phyloP scores from a whole-genome alignment of 2,797 vertebrate species.

The Macropus fuliginosus region DNA sequence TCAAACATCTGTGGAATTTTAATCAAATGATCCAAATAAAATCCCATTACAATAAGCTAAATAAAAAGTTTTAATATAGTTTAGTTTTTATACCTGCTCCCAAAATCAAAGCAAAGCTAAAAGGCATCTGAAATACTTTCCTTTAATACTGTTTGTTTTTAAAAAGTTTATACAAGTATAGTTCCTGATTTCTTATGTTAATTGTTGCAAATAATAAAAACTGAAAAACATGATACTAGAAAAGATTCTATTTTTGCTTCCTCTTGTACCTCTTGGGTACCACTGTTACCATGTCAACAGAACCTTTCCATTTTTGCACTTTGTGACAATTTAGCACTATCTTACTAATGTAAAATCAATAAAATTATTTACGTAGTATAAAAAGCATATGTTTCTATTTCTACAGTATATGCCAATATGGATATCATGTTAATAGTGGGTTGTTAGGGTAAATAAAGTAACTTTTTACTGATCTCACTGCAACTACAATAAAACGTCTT shows the following conservation, averaged over 20 bases:
- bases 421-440: background rate
- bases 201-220: constrained; percentile 6
- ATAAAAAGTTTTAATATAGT: background rate
- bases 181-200: constrained; percentile 9
- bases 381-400: background rate
- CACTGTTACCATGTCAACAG: background rate
- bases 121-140: constrained; percentile 19
- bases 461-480: background rate
- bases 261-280: background rate
- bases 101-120: constrained; percentile 57
- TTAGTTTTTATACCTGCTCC: background rate
- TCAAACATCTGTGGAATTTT: background rate
- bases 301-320: background rate
- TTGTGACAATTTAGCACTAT: background rate
- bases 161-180: background rate
- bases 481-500: constrained; percentile 23
- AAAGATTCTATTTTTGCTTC: background rate
- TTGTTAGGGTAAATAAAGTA: background rate
- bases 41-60: background rate
- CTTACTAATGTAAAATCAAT: background rate
- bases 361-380: background rate
- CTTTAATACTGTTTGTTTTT: constrained; percentile 4
- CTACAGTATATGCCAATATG: background rate
- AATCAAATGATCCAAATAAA: background rate
- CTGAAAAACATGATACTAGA: background rate